Evolutionary conservation across 2,113 vertebrate genomes (phyloP).

Genomic region (Heliornis fulica): DNA sequence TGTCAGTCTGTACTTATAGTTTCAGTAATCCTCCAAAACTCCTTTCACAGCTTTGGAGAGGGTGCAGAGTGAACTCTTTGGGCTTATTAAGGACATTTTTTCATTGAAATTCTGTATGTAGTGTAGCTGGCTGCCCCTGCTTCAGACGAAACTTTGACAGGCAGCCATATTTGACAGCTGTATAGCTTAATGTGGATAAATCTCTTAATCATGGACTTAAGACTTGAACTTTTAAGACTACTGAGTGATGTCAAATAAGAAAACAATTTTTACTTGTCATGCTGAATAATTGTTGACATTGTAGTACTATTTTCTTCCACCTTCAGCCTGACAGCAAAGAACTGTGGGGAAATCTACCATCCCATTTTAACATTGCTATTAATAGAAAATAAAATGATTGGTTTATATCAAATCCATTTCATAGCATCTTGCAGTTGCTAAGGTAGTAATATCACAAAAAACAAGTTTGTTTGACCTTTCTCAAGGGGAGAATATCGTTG

Average conservation of each 20-base stretch:
- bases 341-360: slow-evolving; percentile 13
- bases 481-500: not conserved
- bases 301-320: slow-evolving; percentile 9
- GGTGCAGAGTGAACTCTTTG: not conserved
- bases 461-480: not conserved
- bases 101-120: not conserved
- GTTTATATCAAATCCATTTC: not conserved
- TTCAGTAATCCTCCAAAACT: not conserved
- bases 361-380: slow-evolving; percentile 11
- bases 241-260: slow-evolving; percentile 10
- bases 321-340: slow-evolving; percentile 6
- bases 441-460: not conserved
- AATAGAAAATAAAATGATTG: not conserved
- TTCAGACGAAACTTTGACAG: not conserved
- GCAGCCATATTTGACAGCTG: not conserved
- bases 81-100: not conserved
- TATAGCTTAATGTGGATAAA: not conserved
- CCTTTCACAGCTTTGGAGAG: not conserved
- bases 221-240: not conserved
- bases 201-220: slow-evolving; percentile 7
- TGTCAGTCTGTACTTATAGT: not conserved
- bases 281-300: slow-evolving; percentile 42
- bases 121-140: not conserved
- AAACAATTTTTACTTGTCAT: slow-evolving; percentile 38
- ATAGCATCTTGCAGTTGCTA: not conserved